A percentile compares a stretch with the other conserved stretches of the same genome.
phyloP scores from a whole-genome alignment of 2,797 vertebrate species.

The Prunella strophiata region DNA sequence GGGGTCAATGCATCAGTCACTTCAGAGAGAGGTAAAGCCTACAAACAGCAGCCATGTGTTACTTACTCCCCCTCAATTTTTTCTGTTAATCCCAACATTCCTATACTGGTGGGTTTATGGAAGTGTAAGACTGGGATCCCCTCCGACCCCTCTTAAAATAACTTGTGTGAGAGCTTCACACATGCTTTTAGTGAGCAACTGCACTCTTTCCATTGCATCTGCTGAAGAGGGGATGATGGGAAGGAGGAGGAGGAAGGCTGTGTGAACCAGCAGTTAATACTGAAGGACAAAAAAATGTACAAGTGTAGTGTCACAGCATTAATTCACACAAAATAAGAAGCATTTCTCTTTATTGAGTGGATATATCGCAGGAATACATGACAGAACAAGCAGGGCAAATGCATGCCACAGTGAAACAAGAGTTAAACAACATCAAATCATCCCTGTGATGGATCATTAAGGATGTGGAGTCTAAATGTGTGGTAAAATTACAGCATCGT shows the following conservation, averaged over 20 bases:
- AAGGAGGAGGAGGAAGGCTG: constrained; percentile 1
- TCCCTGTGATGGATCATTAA: constrained; percentile 72
- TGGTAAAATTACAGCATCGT: constrained; percentile 36
- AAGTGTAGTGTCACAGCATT: background rate
- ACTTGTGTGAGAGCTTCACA: background rate
- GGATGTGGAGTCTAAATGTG: constrained; percentile 65
- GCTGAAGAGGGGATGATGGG: constrained; percentile 45
- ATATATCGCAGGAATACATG: background rate
- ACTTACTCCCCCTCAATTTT: background rate
- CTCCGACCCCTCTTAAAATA: background rate
- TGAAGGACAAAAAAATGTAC: constrained; percentile 28
- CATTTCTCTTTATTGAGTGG: constrained; percentile 31
- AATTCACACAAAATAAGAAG: constrained; percentile 61
- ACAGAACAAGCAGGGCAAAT: constrained; percentile 25
- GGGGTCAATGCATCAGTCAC: background rate
- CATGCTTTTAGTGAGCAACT: constrained; percentile 35
- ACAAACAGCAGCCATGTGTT: background rate
- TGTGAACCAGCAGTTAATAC: constrained; percentile 47
- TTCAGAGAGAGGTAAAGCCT: background rate
- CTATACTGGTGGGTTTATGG: background rate
- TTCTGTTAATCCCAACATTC: background rate
- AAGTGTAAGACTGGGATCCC: background rate
- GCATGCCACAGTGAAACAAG: constrained; percentile 17
- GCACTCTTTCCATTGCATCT: constrained; percentile 39
- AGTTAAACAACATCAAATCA: constrained; percentile 74